phyloP scores from a whole-genome alignment of 2,888 invertebrate genomes.

The Epinotia bilunana region DNA sequence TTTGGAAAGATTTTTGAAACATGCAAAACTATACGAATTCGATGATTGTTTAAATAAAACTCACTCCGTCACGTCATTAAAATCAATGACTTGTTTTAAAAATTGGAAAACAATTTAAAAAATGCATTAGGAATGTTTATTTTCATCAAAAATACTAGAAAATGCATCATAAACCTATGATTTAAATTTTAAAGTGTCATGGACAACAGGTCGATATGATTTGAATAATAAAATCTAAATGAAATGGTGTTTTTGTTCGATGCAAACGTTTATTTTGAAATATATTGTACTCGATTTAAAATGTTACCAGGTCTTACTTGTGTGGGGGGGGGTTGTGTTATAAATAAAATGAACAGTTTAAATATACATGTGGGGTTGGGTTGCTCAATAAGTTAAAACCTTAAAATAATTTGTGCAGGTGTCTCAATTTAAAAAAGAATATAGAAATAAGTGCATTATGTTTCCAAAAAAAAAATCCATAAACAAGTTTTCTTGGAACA shows the following conservation, averaged over 20 bases:
- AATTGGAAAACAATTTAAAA: constrained; percentile 12
- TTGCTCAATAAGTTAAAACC: constrained; percentile 1
- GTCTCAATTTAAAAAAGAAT: not conserved
- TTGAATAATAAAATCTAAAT: constrained; percentile 10
- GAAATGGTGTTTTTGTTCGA: constrained; percentile 50
- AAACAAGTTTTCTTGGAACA: too few species aligned
- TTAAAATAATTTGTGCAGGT: constrained; percentile 30
- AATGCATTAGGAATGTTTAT: constrained; percentile 42
- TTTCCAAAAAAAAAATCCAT: too few species aligned
- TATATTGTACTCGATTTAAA: constrained; percentile 55
- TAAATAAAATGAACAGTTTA: constrained; percentile 31
- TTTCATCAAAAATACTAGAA: constrained; percentile 39
- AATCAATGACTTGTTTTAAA: constrained; percentile 13
- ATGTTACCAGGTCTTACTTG: constrained; percentile 25
- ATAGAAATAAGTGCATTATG: not conserved
- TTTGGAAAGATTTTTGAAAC: not conserved
- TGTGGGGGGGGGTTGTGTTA: constrained; percentile 19
- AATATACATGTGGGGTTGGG: constrained; percentile 23
- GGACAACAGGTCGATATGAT: constrained; percentile 53
- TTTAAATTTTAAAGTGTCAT: constrained; percentile 50
- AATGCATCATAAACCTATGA: constrained; percentile 36
- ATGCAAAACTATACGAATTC: constrained; percentile 18
- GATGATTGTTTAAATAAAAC: constrained; percentile 19
- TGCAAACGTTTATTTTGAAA: constrained; percentile 43
- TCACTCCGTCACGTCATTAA: constrained; percentile 23